Evolutionary conservation across 2,888 invertebrate genomes (phyloP), one percentile per base, ranked within the genome.

Genomic region (Clusia tigrina): DNA sequence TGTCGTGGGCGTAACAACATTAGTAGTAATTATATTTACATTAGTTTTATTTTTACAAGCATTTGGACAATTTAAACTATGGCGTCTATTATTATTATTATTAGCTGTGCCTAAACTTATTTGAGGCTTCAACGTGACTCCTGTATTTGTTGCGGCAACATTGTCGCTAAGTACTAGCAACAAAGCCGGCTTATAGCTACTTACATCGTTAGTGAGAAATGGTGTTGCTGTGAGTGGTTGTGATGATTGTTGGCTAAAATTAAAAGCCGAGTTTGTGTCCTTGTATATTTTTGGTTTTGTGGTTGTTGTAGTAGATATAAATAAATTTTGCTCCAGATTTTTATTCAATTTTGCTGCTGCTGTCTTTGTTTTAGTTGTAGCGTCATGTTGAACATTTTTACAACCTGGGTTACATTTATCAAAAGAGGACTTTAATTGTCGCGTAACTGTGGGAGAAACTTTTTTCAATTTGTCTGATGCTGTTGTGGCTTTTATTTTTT

Each of bases 121-220:
- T 32, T 32, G 32, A 9, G 32, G 6, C n/a, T 42, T 42, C n/a
- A 15, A 10, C 3, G 42, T 60, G 22, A 68, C 22, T 42, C 63
- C 10, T 52, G 56, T 12, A 37, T 54, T 42, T 60, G 62, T n/a
- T 58, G 59, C 22, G 65, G 65, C 15, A 15, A 25, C 25, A 5
- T 22, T 57, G 59, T 53, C 58, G 58, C 54, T 58, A 60, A 61
- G 54, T 17, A 42, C 3, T 15, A 42, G 6, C n/a, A 15, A 5
- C n/a, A 42, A 42, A 10, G n/a, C 10, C 10, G 42, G 15, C 3
- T 58, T 23, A 18, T 61, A 46, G 37, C 62, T 72, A 72, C 72
- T 72, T 72, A 72, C 72, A 70, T 72, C 67, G 22, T 69, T 67
- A 32, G 67, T 61, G 23, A 66, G 55, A 64, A 67, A 69, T 57